Evolutionary conservation across 2,113 vertebrate genomes (phyloP).

Genomic region (Calonectris borealis): DNA sequence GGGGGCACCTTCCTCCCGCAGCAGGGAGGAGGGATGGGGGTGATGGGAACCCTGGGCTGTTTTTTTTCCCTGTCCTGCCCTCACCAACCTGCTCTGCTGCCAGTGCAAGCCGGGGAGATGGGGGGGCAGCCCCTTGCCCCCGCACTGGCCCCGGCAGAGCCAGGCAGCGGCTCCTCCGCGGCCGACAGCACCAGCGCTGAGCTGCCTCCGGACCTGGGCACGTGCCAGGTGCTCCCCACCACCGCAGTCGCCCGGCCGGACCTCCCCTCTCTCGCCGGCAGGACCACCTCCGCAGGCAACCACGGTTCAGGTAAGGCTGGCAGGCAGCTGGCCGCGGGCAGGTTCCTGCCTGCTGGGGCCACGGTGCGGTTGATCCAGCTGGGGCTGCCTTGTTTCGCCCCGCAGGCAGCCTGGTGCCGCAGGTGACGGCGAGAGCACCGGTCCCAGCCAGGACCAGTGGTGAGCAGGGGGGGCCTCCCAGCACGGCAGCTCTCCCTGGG

Average conservation of each 20-base stretch:
- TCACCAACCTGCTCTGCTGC: background rate
- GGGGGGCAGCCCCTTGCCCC: background rate
- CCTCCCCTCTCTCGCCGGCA: background rate
- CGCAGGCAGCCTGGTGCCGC: background rate
- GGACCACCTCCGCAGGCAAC: background rate
- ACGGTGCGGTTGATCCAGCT: background rate
- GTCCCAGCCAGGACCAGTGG: background rate
- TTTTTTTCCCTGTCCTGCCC: background rate
- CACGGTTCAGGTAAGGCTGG: background rate
- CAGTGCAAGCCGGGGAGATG: background rate
- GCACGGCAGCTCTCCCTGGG: accelerated
- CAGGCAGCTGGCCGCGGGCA: background rate
- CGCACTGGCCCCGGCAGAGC: background rate
- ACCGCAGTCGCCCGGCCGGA: accelerated
- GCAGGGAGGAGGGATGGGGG: background rate
- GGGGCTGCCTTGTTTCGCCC: background rate
- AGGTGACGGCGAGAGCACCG: background rate
- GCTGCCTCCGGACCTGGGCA: background rate
- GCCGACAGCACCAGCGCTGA: background rate
- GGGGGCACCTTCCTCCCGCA: background rate
- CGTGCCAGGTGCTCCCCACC: background rate
- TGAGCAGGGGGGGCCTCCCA: background rate
- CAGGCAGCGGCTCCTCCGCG: accelerated
- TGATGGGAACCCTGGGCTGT: background rate
- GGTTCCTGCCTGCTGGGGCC: background rate